phyloP scores from a whole-genome alignment of 1,140 invertebrate genomes.

The Atta cephalotes region DNA sequence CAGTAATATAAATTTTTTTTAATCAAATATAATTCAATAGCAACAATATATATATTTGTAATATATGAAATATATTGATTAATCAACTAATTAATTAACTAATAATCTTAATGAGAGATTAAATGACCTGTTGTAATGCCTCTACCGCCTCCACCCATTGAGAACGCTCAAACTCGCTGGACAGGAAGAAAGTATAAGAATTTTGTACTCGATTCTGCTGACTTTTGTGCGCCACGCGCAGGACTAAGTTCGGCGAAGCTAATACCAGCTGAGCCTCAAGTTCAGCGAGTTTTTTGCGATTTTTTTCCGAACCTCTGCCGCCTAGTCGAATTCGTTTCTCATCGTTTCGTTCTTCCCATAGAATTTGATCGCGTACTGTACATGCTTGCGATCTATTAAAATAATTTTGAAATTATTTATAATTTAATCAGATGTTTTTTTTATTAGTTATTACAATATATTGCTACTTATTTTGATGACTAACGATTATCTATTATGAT shows the following conservation, averaged over 20 bases:
- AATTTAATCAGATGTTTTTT: background rate
- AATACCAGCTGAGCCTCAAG: constrained; percentile 95
- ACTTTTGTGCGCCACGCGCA: constrained; percentile 90
- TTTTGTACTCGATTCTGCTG: constrained; percentile 87
- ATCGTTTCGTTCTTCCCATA: constrained; percentile 91
- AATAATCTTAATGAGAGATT: constrained; percentile 26
- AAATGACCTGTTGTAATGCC: constrained; percentile 89
- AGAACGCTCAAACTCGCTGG: constrained; percentile 96
- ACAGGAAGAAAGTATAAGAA: constrained; percentile 95
- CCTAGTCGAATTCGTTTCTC: constrained; percentile 89
- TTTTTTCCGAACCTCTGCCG: constrained; percentile 93
- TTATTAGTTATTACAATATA: background rate
- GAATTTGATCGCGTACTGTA: constrained; percentile 93
- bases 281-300: constrained; percentile 95
- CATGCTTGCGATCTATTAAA: constrained; percentile 91
- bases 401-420: constrained; percentile 8
- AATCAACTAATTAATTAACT: constrained; percentile 57
- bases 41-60: background rate
- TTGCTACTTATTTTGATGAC: background rate
- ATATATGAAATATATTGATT: background rate
- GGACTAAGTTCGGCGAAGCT: constrained; percentile 95
- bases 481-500: background rate
- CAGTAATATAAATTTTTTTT: background rate
- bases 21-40: background rate
- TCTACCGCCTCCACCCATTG: constrained; percentile 97